These are phyloP conservation scores for Pseudomugil tenellus DNA, from an alignment of 2,797 vertebrate species.

Conservation along the genomic window DNA sequence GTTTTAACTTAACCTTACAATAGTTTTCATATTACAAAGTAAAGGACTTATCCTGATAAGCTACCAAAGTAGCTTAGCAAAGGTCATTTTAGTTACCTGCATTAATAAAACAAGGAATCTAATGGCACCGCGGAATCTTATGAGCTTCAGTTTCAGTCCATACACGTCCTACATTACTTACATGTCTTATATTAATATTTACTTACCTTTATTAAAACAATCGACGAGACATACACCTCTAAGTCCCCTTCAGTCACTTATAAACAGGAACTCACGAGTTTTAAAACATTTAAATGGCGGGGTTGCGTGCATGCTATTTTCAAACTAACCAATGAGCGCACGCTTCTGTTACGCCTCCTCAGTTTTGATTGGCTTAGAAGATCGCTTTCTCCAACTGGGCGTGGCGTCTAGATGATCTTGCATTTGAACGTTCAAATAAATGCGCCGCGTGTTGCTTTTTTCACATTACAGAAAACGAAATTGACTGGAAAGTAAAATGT, in stretches of 20 bases:
- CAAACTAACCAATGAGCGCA: conserved; percentile 78
- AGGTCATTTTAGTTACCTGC: neutral
- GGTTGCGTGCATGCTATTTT: conserved; percentile 60
- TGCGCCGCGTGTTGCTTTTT: neutral
- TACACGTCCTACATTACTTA: neutral
- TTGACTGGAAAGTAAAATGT: neutral
- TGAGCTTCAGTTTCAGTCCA: neutral
- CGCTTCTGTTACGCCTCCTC: neutral
- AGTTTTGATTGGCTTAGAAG: conserved; percentile 69
- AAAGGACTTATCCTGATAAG: no score
- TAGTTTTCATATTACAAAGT: neutral
- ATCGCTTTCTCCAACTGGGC: conserved; percentile 14
- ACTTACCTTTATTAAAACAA: conserved; percentile 42
- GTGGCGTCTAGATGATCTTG: conserved; percentile 13
- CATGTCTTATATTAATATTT: neutral
- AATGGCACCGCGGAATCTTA: neutral
- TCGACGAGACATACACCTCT: fast-evolving
- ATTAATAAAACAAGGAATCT: neutral
- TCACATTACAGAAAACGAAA: neutral
- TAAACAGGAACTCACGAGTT: conserved; percentile 21
- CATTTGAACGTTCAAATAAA: conserved; percentile 55
- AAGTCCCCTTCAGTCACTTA: neutral
- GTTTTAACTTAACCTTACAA: neutral
- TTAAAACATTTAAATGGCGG: conserved; percentile 81
- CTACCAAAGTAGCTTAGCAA: conserved; percentile 17